phyloP scores from a whole-genome alignment of 92 coral and sea anemone genomes.

The Paragorgia papillata region DNA sequence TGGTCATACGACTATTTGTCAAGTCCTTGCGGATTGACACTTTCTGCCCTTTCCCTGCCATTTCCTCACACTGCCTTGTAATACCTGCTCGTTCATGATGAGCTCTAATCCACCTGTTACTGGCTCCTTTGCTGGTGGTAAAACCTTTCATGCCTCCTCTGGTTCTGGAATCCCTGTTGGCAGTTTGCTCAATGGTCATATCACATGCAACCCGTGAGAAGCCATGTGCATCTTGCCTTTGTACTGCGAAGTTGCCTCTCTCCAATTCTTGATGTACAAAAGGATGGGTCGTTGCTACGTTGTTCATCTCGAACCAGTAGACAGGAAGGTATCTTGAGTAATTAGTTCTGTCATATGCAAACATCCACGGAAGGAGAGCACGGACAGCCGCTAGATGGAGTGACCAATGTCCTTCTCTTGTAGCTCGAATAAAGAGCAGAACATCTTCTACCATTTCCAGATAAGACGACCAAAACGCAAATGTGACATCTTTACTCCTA shows the following conservation, averaged over 20 bases:
- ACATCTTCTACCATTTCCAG: slow-evolving; percentile 56
- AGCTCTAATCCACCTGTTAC: slow-evolving; percentile 3
- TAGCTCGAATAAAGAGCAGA: slow-evolving; percentile 24
- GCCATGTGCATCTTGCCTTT: slow-evolving; percentile 9
- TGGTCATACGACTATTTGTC: not conserved
- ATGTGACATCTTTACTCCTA: not conserved
- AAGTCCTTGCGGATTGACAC: slow-evolving; percentile 8
- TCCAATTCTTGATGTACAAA: not conserved
- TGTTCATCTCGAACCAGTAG: slow-evolving; percentile 22
- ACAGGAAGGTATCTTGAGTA: not conserved
- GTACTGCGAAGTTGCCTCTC: slow-evolving; percentile 31
- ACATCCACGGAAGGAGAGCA: slow-evolving; percentile 42
- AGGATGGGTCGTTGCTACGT: slow-evolving; percentile 16
- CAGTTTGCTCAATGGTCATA: slow-evolving; percentile 27
- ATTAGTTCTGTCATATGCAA: slow-evolving; percentile 54
- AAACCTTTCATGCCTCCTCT: not conserved
- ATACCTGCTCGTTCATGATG: slow-evolving; percentile 18
- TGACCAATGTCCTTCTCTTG: slow-evolving; percentile 46
- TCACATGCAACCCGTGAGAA: slow-evolving; percentile 20
- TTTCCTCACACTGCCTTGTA: not conserved
- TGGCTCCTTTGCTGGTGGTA: not conserved
- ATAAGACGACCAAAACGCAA: slow-evolving; percentile 59
- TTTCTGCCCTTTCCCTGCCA: slow-evolving; percentile 3
- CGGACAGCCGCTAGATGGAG: slow-evolving; percentile 46
- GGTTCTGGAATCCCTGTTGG: slow-evolving; percentile 22